phyloP scores from a whole-genome alignment of 1,140 invertebrate species.

The Bombus turneri region DNA sequence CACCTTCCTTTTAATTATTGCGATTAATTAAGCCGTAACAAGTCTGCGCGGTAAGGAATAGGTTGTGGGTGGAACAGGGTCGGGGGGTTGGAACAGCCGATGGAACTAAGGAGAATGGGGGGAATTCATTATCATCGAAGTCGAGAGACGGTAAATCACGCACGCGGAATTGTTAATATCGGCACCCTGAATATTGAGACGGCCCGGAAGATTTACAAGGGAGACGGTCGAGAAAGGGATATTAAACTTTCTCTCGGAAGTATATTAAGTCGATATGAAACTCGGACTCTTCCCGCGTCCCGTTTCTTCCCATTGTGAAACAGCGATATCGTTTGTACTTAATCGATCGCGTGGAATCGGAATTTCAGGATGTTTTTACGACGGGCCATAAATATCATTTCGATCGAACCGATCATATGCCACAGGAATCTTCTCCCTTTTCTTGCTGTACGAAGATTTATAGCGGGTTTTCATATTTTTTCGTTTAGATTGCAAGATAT shows the following conservation, averaged over 20 bases:
- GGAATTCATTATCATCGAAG: slow-evolving; percentile 40
- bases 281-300: neutral
- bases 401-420: neutral
- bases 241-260: slow-evolving; percentile 35
- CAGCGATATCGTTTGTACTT: slow-evolving; percentile 10
- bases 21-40: slow-evolving; percentile 79
- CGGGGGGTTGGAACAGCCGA: neutral
- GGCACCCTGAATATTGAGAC: slow-evolving; percentile 42
- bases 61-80: neutral
- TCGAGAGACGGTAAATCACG: slow-evolving; percentile 51
- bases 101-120: neutral
- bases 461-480: neutral
- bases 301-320: neutral
- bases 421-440: neutral
- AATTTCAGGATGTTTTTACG: neutral
- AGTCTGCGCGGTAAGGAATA: slow-evolving; percentile 66
- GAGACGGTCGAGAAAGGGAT: slow-evolving; percentile 29
- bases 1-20: slow-evolving; percentile 79
- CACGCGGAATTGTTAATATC: slow-evolving; percentile 58
- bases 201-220: slow-evolving; percentile 34
- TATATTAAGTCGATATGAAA: slow-evolving; percentile 38
- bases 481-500: neutral
- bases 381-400: neutral
- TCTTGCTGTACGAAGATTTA: neutral
- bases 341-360: slow-evolving; percentile 27